A percentile compares a stretch with the other conserved stretches of the same genome.
These are phyloP conservation scores for Callopanchax toddi DNA, from an alignment of 2,113 vertebrate genomes.

Conservation along the genomic window DNA sequence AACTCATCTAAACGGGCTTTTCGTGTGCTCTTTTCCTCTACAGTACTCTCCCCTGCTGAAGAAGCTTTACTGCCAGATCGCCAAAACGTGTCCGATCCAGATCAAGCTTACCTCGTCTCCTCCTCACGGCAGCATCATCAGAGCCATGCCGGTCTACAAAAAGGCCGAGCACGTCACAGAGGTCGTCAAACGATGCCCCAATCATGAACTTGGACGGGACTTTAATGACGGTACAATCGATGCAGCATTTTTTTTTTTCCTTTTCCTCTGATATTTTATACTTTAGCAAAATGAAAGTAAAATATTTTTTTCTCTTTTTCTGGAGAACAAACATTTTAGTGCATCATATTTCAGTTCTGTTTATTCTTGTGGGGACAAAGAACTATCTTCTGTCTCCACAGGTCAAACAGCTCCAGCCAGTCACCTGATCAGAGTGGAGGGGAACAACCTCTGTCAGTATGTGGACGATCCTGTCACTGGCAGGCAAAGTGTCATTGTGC, in stretches of 20 bases:
- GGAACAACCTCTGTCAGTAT: constrained; percentile 93
- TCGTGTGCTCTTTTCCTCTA: constrained; percentile 6
- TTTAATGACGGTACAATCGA: constrained; percentile 91
- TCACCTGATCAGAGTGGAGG: constrained; percentile 96
- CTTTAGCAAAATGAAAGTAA: neutral
- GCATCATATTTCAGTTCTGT: too few relatives aligned
- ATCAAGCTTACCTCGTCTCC: constrained; percentile 89
- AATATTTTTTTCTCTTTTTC: neutral
- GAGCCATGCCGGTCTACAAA: constrained; percentile 98
- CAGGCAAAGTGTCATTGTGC: constrained; percentile 93
- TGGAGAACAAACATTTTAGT: too few relatives aligned
- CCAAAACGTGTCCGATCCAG: constrained; percentile 98
- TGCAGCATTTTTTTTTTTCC: neutral
- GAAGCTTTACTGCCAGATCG: constrained; percentile 99
- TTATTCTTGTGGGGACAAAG: neutral
- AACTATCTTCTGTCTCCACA: constrained; percentile 50
- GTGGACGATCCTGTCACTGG: constrained; percentile 94
- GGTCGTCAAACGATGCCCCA: constrained; percentile 97
- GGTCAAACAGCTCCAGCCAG: constrained; percentile 93
- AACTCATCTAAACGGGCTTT: neutral
- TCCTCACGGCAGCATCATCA: constrained; percentile 89
- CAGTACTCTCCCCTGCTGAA: constrained; percentile 97
- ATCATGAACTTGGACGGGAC: constrained; percentile 95
- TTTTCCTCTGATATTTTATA: neutral
- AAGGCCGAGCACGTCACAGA: constrained; percentile 98